phyloP scores from a whole-genome alignment of 2,113 vertebrate species.

The Falcunculus frontatus region DNA sequence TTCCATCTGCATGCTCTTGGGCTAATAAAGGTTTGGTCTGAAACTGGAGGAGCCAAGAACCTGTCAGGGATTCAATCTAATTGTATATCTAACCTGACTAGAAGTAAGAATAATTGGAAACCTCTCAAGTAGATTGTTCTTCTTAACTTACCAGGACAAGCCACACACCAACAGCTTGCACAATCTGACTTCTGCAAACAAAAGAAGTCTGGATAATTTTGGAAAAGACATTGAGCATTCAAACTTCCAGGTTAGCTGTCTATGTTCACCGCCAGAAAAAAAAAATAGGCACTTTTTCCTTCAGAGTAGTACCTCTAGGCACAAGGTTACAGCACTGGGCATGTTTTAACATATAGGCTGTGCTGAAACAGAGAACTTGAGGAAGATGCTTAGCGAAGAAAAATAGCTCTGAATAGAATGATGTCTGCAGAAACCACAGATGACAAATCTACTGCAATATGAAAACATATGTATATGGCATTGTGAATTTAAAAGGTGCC shows the following conservation, averaged over 20 bases:
- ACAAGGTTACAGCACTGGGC: neutral
- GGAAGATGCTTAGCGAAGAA: neutral
- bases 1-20: constrained; percentile 24
- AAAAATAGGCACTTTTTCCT: neutral
- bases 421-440: neutral
- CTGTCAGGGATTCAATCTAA: constrained; percentile 26
- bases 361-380: constrained; percentile 7
- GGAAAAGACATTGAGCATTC: neutral
- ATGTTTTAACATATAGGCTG: neutral
- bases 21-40: constrained; percentile 9
- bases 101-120: constrained; percentile 45
- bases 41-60: constrained; percentile 25
- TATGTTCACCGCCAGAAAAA: neutral
- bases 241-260: neutral
- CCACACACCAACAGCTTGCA: constrained; percentile 14
- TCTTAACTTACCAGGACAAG: neutral
- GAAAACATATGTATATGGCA: neutral
- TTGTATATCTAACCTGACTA: constrained; percentile 41
- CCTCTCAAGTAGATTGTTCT: constrained; percentile 32
- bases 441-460: neutral
- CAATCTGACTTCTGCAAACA: constrained; percentile 13
- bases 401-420: neutral
- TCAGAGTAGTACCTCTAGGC: neutral
- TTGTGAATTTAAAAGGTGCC: neutral
- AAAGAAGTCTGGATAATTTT: constrained; percentile 32